Conservation (phyloP, 2,888 invertebrate genomes). For the Nomada ferruginata region DNA sequence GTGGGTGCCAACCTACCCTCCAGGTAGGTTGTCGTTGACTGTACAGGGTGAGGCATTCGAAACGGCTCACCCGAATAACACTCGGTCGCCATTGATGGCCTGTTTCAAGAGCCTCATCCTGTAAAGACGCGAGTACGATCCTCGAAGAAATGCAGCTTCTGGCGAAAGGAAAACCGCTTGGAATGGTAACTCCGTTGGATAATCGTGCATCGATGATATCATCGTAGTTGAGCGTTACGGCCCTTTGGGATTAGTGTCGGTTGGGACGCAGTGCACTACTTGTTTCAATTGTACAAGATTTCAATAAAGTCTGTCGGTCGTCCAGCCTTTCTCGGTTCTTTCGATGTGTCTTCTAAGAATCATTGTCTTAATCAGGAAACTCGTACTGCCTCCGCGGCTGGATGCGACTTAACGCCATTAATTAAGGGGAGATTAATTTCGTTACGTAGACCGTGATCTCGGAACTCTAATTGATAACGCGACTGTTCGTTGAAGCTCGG, state of each 20-base stretch:
- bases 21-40: neutral
- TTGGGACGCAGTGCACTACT: neutral
- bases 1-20: neutral
- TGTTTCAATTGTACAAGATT: slow-evolving; percentile 45
- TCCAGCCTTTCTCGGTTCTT: slow-evolving; percentile 45
- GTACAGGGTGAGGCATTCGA: too few species aligned
- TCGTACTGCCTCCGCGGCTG: slow-evolving; percentile 44
- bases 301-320: slow-evolving; percentile 45
- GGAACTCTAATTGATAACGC: slow-evolving; percentile 61
- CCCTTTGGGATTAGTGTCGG: neutral
- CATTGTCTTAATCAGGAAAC: slow-evolving; percentile 62
- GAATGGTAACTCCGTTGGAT: too few species aligned
- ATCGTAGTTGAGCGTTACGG: neutral
- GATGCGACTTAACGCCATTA: slow-evolving; percentile 53
- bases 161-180: too few species aligned
- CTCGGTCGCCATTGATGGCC: too few species aligned
- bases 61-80: too few species aligned
- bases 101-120: too few species aligned
- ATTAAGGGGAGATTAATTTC: slow-evolving; percentile 60
- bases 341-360: slow-evolving; percentile 53
- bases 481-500: slow-evolving; percentile 46
- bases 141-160: too few species aligned
- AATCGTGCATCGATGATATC: too few species aligned
- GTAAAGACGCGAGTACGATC: neutral
- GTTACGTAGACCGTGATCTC: slow-evolving; percentile 55